A percentile compares a stretch with the other conserved stretches of the same genome.
phyloP scores from a whole-genome alignment of 1,140 invertebrate genomes.

The Megalopta genalis region DNA sequence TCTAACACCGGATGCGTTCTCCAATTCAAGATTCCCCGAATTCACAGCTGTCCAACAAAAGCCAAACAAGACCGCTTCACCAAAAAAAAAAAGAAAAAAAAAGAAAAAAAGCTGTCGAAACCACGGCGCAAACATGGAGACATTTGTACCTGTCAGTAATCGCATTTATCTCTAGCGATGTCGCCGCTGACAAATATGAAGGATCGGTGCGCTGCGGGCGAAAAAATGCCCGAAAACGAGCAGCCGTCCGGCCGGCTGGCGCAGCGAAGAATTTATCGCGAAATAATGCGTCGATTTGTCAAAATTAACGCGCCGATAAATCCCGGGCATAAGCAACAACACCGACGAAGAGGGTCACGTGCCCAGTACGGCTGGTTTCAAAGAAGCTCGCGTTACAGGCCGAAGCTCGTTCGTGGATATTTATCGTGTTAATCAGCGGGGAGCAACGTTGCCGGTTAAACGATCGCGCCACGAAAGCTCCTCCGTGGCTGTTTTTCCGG shows the following conservation, averaged over 20 bases:
- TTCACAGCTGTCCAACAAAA: too few species aligned
- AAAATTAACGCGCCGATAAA: slow-evolving; percentile 42
- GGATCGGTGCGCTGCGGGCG: slow-evolving; percentile 47
- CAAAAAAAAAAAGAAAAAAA: slow-evolving; percentile 36
- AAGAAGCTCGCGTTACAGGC: neutral
- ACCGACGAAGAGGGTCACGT: neutral
- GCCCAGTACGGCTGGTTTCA: too few species aligned
- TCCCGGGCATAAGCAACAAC: neutral
- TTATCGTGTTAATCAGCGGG: slow-evolving; percentile 17
- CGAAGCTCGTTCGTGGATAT: neutral
- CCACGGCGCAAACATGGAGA: slow-evolving; percentile 49
- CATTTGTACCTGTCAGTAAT: slow-evolving; percentile 62
- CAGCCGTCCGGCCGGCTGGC: slow-evolving; percentile 17
- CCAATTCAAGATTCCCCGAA: too few species aligned
- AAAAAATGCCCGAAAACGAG: slow-evolving; percentile 62
- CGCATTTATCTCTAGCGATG: slow-evolving; percentile 59
- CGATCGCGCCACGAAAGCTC: slow-evolving; percentile 19
- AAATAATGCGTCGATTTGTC: slow-evolving; percentile 33
- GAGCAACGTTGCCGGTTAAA: slow-evolving; percentile 7
- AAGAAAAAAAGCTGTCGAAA: neutral
- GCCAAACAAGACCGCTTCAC: neutral
- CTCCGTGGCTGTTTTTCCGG: slow-evolving; percentile 16
- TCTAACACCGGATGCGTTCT: too few species aligned
- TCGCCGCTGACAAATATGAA: slow-evolving; percentile 50
- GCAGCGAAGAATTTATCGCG: slow-evolving; percentile 22